These are phyloP conservation scores for Heliocidaris tuberculata DNA, from an alignment of 35 echinoderm and acorn worm species.

Conservation along the genomic window DNA sequence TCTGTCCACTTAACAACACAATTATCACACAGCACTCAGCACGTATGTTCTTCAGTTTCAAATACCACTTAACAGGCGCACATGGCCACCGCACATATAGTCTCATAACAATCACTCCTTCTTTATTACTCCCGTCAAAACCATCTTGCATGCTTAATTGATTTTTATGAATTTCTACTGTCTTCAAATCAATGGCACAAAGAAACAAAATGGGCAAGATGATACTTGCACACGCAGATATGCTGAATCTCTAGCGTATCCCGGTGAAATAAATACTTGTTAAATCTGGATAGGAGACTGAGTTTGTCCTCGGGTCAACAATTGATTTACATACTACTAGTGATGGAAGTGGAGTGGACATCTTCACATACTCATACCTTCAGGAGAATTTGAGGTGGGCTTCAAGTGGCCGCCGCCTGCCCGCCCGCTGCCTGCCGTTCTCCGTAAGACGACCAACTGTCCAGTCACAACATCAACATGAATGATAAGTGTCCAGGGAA, in stretches of 20 bases:
- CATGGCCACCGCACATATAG: background rate
- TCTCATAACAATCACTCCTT: background rate
- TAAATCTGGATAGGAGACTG: background rate
- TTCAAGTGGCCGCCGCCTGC: background rate
- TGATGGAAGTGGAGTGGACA: background rate
- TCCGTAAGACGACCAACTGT: background rate
- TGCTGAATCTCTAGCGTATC: background rate
- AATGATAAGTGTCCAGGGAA: background rate
- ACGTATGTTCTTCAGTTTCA: slow-evolving; percentile 1
- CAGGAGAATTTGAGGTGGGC: background rate
- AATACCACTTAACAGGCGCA: background rate
- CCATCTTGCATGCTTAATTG: background rate
- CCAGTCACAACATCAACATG: background rate
- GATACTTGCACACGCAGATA: background rate
- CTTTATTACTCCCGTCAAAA: background rate
- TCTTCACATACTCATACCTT: background rate
- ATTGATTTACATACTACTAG: slow-evolving; percentile 6
- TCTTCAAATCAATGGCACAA: background rate
- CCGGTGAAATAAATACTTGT: background rate
- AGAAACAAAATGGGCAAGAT: background rate
- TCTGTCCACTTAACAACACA: background rate
- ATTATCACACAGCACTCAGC: background rate
- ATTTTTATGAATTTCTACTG: background rate
- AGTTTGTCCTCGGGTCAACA: background rate
- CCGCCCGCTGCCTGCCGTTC: background rate